Base-by-base conservation (phyloP, 2,888 invertebrate species). In the Crepidodera aurea region DNA sequence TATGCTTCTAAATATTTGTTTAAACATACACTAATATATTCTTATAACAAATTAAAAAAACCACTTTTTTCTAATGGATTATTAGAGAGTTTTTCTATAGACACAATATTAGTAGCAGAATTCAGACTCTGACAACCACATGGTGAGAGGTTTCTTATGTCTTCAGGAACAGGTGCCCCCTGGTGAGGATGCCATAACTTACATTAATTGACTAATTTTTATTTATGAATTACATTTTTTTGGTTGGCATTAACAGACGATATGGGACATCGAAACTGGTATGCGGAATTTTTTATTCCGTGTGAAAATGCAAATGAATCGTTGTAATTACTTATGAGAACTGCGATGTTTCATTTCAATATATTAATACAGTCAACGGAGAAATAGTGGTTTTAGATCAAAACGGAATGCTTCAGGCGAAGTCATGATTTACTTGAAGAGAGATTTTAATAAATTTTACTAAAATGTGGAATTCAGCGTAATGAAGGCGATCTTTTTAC, bases 131-230 rank as follows among this genome's bases (percentile, higher is more conserved):
- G 57, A 56, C 48, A 57, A 57, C 62, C 53, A 40, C 64, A 58
- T 46, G 59, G 29, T 19, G 60, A 57, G 60, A 60, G 40, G 39
- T 22, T 32, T 55, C 37, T 51, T 63, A 57, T 29, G 48, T 65
- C 51, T 60, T 57, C 44, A 32, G 60, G 57, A 62, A 63, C 62
- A 66, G 62, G 62, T 66, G 62, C 54, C 60, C 42, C 51, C 29
- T 55, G 25, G 51, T 51, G 60, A 57, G 58, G 61, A 64, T 54
- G 64, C 54, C 55, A 58, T 64, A 61, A 58, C 44, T 64, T 61
- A 55, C 51, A 25, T 55, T 64, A 64, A 63, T 59, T 50, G 59
- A 54, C 59, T 42, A 55, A 55, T 64, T 58, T 51, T 64, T 61
- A 64, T 61, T 61, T 61, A 61, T 64, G 54, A 55, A 53, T 55